Evolutionary conservation across 2,113 vertebrate genomes (phyloP).

Genomic region (Dicaeum eximium): DNA sequence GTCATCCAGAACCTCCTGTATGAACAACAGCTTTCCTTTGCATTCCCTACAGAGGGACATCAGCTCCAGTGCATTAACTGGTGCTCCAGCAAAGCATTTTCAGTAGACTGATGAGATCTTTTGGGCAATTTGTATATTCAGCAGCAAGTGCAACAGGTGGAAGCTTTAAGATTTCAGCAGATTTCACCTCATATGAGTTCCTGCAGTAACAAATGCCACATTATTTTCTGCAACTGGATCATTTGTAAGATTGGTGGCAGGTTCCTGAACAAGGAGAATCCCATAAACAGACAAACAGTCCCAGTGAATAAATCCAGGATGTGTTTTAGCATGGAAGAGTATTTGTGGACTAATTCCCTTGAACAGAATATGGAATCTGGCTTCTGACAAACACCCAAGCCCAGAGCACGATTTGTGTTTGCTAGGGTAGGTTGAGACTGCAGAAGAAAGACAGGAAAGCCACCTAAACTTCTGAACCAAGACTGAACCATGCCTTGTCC

Average conservation of each 20-base stretch:
- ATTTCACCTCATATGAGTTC: background rate
- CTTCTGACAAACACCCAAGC: background rate
- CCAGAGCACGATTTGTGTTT: background rate
- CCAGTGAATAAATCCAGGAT: background rate
- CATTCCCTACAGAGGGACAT: slow-evolving; percentile 72
- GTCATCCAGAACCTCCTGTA: slow-evolving; percentile 86
- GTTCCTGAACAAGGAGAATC: background rate
- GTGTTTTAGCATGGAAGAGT: background rate
- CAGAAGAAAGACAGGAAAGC: background rate
- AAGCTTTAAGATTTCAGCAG: background rate
- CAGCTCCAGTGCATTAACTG: background rate
- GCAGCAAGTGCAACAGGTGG: background rate
- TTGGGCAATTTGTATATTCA: background rate
- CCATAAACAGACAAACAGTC: background rate
- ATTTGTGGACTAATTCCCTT: background rate
- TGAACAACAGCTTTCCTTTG: slow-evolving; percentile 81
- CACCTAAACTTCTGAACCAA: background rate
- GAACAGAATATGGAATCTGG: background rate
- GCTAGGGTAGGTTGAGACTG: background rate
- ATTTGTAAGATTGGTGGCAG: background rate
- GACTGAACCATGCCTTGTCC: background rate
- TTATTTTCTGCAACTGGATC: background rate
- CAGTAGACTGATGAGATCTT: background rate
- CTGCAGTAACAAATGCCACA: background rate
- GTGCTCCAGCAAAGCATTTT: background rate